These are phyloP conservation scores for Patella pellucida DNA, from an alignment of 2,888 invertebrate genomes.

Conservation along the genomic window DNA sequence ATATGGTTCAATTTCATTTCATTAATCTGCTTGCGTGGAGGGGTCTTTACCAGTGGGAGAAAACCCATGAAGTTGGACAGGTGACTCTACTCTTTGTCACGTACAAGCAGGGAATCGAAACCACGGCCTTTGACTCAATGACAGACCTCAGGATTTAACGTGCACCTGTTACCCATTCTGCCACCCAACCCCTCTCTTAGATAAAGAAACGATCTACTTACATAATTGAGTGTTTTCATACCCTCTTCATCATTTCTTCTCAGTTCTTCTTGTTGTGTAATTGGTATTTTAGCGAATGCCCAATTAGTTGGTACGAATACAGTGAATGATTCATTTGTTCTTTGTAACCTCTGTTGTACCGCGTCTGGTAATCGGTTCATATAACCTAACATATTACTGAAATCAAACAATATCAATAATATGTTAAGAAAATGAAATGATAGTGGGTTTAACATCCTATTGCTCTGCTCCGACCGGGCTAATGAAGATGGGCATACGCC, in stretches of 20 bases:
- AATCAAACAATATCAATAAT: neutral
- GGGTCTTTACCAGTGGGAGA: too few species aligned
- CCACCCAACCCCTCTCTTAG: neutral
- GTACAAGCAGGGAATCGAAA: too few species aligned
- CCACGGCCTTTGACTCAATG: too few species aligned
- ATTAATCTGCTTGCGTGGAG: too few species aligned
- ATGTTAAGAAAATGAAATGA: neutral
- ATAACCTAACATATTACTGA: constrained; percentile 32
- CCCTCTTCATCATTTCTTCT: constrained; percentile 26
- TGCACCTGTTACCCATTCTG: too few species aligned
- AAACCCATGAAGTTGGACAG: too few species aligned
- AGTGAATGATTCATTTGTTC: constrained; percentile 38
- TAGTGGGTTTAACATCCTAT: too few species aligned
- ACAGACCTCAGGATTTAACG: too few species aligned
- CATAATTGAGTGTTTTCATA: constrained; percentile 14
- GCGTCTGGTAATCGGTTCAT: constrained; percentile 19
- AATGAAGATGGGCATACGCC: too few species aligned
- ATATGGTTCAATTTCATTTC: too few species aligned
- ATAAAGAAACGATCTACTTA: constrained; percentile 4
- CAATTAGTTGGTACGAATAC: constrained; percentile 54
- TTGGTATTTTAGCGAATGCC: constrained; percentile 56
- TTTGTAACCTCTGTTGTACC: constrained; percentile 10
- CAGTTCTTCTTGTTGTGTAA: constrained; percentile 41
- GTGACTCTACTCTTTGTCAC: too few species aligned
- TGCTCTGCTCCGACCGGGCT: too few species aligned